Conservation (phyloP, 2,797 vertebrate genomes). For the Chromis chromis region DNA sequence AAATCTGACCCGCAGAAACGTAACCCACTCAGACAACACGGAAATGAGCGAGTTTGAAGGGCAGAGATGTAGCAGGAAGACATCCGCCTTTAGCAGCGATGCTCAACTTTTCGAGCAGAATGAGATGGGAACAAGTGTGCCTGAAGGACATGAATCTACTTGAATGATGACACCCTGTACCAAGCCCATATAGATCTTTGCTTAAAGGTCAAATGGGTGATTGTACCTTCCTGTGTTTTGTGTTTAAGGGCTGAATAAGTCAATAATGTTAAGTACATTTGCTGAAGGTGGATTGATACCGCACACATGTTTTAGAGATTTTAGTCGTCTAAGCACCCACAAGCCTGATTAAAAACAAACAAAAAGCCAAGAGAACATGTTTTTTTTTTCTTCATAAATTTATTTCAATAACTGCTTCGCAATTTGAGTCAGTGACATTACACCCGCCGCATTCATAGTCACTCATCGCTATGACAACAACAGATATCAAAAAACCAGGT, state of each 20-base stretch:
- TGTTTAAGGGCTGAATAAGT: slow-evolving; percentile 1
- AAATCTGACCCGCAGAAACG: slow-evolving; percentile 23
- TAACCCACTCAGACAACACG: slow-evolving; percentile 26
- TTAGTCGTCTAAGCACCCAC: neutral
- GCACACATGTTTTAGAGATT: no score
- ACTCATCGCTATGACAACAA: slow-evolving; percentile 56
- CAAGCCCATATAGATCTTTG: slow-evolving; percentile 18
- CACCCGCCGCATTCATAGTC: slow-evolving; percentile 38
- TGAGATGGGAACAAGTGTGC: slow-evolving; percentile 50
- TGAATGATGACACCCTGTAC: slow-evolving; percentile 37
- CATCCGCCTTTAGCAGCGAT: slow-evolving; percentile 38
- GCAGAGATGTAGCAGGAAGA: slow-evolving; percentile 29
- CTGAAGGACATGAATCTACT: slow-evolving; percentile 55
- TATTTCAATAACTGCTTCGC: neutral
- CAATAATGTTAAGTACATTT: neutral
- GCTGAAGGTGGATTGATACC: neutral
- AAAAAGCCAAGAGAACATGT: neutral
- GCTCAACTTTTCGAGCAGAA: slow-evolving; percentile 49
- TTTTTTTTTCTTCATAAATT: neutral
- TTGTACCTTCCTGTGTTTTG: slow-evolving; percentile 12
- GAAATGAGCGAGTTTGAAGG: slow-evolving; percentile 40
- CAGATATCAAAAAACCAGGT: slow-evolving; percentile 62
- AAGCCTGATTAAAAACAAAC: neutral
- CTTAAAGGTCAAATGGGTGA: slow-evolving; percentile 34
- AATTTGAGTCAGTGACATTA: slow-evolving; percentile 29